Evolutionary conservation across 2,113 vertebrate species (phyloP).

Genomic region (Crotalus viridis): DNA sequence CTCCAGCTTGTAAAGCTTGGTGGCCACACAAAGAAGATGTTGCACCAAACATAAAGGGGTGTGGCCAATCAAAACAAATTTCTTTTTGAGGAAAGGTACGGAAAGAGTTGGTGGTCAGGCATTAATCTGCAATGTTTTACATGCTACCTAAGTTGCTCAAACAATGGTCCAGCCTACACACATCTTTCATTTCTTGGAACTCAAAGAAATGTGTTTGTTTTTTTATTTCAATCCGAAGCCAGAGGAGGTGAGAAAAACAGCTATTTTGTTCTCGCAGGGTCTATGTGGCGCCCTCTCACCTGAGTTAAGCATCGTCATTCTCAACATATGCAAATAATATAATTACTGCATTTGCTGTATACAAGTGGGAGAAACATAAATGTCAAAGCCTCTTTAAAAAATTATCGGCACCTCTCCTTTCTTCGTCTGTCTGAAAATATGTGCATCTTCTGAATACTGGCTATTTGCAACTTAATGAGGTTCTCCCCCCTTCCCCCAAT

Average conservation of each 20-base stretch:
- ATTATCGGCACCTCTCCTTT: constrained; percentile 12
- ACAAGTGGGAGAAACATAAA: constrained; percentile 71
- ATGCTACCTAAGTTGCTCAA: neutral
- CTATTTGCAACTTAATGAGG: constrained; percentile 62
- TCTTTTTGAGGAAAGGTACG: neutral
- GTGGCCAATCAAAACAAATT: neutral
- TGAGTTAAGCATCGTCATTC: constrained; percentile 60
- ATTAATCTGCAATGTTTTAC: neutral
- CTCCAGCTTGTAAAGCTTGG: neutral
- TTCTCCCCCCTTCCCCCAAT: constrained; percentile 7
- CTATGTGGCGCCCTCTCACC: constrained; percentile 42
- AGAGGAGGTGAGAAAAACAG: constrained; percentile 46
- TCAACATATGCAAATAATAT: constrained; percentile 72
- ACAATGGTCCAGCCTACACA: neutral
- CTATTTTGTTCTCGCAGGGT: constrained; percentile 46
- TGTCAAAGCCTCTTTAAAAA: constrained; percentile 60
- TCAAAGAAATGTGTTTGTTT: too few species aligned
- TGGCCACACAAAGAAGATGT: neutral
- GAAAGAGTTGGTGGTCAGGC: neutral
- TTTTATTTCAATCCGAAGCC: neutral
- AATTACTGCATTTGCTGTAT: constrained; percentile 72
- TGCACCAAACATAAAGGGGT: neutral
- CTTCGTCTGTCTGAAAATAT: constrained; percentile 17
- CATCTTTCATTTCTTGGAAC: neutral
- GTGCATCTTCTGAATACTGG: constrained; percentile 30